These are phyloP conservation scores for Coecobrya sp. DNA, from an alignment of 2,888 invertebrate species.

Conservation along the genomic window DNA sequence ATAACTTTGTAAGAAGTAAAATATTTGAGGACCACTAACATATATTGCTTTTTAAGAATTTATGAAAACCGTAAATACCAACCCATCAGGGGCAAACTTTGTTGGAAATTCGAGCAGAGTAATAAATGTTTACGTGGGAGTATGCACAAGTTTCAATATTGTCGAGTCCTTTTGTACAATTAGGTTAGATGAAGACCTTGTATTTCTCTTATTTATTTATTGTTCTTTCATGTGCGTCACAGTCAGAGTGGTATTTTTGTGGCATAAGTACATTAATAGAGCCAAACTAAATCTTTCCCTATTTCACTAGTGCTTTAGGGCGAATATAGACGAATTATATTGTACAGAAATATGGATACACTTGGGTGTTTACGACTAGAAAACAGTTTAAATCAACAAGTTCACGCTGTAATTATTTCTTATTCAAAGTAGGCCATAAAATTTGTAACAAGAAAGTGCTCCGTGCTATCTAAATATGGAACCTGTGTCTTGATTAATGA, in stretches of 20 bases:
- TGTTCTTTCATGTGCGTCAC: not conserved
- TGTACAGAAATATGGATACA: no score
- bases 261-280: not conserved
- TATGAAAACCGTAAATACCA: constrained; percentile 36
- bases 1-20: constrained; percentile 34
- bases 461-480: not conserved
- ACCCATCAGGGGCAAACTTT: not conserved
- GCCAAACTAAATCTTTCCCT: not conserved
- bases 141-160: not conserved
- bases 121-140: constrained; percentile 9
- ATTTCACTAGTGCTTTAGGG: not conserved
- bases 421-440: not conserved
- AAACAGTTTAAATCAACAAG: not conserved
- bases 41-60: constrained; percentile 33
- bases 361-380: no score
- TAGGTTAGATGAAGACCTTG: constrained; percentile 8
- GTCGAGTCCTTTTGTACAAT: not conserved
- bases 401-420: not conserved
- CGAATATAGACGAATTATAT: no score
- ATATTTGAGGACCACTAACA: constrained; percentile 23
- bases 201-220: not conserved
- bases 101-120: not conserved
- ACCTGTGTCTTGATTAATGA: not conserved
- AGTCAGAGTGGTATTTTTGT: not conserved
- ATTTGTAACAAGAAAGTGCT: not conserved